Evolutionary conservation across 2,113 vertebrate genomes (phyloP).

Genomic region (Scytalopus superciliaris): DNA sequence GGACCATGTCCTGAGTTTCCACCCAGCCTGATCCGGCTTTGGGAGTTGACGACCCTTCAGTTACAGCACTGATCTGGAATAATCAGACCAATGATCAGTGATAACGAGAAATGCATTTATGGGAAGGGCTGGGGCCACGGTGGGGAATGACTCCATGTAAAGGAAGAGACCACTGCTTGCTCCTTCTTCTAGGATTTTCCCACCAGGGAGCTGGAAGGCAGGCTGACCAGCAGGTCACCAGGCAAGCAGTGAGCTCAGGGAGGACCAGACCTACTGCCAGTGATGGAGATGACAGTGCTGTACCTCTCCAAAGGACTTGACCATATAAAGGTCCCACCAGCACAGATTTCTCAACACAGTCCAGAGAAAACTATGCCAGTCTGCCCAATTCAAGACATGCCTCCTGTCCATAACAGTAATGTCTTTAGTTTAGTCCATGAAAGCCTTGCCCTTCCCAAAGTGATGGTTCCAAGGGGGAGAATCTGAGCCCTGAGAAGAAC

Average conservation of each 20-base stretch:
- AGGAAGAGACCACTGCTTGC: background rate
- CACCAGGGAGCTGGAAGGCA: fast-evolving
- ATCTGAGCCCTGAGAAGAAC: background rate
- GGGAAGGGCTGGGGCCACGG: background rate
- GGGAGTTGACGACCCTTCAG: background rate
- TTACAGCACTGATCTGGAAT: background rate
- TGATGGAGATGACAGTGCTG: background rate
- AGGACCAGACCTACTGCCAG: background rate
- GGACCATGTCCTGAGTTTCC: background rate
- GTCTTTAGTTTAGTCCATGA: background rate
- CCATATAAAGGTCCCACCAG: background rate
- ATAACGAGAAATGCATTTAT: background rate
- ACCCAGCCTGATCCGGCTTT: background rate
- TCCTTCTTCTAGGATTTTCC: background rate
- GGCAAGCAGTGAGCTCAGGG: background rate
- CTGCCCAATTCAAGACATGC: background rate
- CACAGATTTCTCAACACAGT: background rate
- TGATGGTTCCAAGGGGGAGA: background rate
- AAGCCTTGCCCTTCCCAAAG: background rate
- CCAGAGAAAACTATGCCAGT: background rate
- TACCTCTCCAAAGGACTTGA: background rate
- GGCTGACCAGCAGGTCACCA: background rate
- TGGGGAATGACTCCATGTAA: background rate
- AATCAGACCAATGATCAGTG: background rate
- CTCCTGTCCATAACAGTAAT: background rate